phyloP scores from a whole-genome alignment of 1,140 invertebrate genomes.

The Atta texana region DNA sequence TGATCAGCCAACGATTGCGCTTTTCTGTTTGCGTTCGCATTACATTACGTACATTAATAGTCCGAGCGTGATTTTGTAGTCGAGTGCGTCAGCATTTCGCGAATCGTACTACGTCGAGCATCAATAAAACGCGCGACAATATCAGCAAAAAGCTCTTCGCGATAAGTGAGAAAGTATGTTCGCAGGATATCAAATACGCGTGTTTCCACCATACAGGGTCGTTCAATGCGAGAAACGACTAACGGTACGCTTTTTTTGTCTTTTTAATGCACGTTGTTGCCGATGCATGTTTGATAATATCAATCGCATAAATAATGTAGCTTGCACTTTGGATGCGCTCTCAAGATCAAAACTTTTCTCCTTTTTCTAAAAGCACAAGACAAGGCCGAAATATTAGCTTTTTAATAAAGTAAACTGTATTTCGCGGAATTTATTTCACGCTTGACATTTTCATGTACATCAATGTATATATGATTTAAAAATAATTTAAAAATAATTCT shows the following conservation, averaged over 20 bases:
- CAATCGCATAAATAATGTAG: constrained; percentile 45
- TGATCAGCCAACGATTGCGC: constrained; percentile 54
- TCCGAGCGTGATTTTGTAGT: constrained; percentile 28
- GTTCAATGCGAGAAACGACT: constrained; percentile 5
- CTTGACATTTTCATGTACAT: neutral
- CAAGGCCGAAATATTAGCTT: neutral
- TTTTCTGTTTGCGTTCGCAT: constrained; percentile 52
- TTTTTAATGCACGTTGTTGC: constrained; percentile 40
- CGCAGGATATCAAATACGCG: constrained; percentile 25
- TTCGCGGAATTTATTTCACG: neutral
- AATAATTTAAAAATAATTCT: neutral
- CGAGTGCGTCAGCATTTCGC: constrained; percentile 42
- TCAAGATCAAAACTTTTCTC: constrained; percentile 1
- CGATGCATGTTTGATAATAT: constrained; percentile 9
- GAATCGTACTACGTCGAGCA: constrained; percentile 15
- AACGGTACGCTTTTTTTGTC: neutral
- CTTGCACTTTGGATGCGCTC: neutral
- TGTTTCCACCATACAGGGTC: neutral
- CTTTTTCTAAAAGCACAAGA: neutral
- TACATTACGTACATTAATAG: constrained; percentile 39
- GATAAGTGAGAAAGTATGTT: constrained; percentile 59
- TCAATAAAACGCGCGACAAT: neutral
- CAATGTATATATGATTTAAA: neutral
- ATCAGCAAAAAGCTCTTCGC: constrained; percentile 43
- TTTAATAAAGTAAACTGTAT: neutral